These are phyloP conservation scores for Delichon dasypus DNA, from an alignment of 2,797 vertebrate species.

Conservation along the genomic window DNA sequence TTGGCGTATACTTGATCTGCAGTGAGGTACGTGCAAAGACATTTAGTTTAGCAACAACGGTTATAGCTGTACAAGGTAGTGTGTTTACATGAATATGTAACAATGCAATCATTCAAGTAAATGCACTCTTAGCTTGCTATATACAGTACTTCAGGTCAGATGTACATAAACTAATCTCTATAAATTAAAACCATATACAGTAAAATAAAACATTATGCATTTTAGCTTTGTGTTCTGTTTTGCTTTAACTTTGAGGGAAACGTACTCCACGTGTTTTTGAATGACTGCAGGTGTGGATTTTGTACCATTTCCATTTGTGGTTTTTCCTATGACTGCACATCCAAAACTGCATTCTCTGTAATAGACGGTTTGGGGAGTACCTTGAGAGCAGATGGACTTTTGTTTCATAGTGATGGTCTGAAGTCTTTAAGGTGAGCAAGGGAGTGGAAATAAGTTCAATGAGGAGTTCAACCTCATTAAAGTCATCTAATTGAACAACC, in stretches of 20 bases:
- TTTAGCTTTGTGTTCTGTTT: constrained; percentile 33
- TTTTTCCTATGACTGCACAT: constrained; percentile 39
- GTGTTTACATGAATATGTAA: constrained; percentile 53
- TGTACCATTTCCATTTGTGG: constrained; percentile 33
- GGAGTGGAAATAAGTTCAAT: background rate
- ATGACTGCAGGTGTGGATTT: constrained; percentile 47
- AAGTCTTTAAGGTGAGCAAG: background rate
- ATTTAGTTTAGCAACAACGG: constrained; percentile 46
- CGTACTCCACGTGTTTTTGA: constrained; percentile 27
- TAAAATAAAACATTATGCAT: constrained; percentile 21
- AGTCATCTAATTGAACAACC: background rate
- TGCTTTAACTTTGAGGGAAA: constrained; percentile 34
- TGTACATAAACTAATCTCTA: background rate
- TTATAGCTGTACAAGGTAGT: constrained; percentile 2
- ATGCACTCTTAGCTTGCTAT: constrained; percentile 19
- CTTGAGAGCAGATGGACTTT: background rate
- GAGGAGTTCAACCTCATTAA: background rate
- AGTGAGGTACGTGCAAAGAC: constrained; percentile 35
- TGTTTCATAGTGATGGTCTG: background rate
- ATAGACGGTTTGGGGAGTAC: background rate
- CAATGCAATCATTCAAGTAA: constrained; percentile 56
- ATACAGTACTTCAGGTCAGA: background rate
- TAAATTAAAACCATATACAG: constrained; percentile 44
- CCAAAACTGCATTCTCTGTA: background rate
- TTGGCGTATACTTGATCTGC: constrained; percentile 26